phyloP scores from a whole-genome alignment of 2,888 invertebrate species.

The Drosophila lutescens region DNA sequence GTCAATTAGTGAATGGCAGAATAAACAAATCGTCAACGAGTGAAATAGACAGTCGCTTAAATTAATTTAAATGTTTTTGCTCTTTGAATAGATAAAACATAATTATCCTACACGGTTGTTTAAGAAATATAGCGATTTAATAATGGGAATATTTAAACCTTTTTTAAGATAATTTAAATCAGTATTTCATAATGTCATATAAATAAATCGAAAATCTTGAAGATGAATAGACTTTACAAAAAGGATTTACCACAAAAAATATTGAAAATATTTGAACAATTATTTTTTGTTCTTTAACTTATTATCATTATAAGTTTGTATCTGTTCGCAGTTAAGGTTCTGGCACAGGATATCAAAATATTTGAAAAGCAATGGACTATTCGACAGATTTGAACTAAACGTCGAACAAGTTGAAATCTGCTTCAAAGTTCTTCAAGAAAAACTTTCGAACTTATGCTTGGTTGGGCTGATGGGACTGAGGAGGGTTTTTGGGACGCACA shows the following conservation, averaged over 20 bases:
- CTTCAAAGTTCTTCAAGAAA: conserved; percentile 7
- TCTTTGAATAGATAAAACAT: no score
- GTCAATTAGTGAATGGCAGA: conserved; percentile 14
- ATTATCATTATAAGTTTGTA: not conserved
- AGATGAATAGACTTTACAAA: no score
- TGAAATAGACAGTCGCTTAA: not conserved
- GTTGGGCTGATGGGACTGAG: not conserved
- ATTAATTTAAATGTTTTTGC: not conserved
- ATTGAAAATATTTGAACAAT: no score
- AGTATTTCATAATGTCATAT: no score
- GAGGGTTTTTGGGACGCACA: conserved; percentile 4
- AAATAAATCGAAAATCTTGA: no score
- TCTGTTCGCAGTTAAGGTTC: not conserved
- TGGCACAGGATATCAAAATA: not conserved
- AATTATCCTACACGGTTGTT: no score
- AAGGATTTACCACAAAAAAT: no score
- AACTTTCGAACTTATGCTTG: conserved; percentile 11
- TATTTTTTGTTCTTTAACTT: no score
- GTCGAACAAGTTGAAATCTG: not conserved
- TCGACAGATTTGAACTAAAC: not conserved
- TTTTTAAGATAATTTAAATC: no score
- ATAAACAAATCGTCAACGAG: conserved; percentile 6
- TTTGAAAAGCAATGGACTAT: not conserved
- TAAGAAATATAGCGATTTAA: no score
- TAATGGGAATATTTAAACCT: no score